Percentiles rank a stretch among this genome's conserved stretches.
phyloP scores from a whole-genome alignment of 2,888 invertebrate species.

The Ormyrus rosae region DNA sequence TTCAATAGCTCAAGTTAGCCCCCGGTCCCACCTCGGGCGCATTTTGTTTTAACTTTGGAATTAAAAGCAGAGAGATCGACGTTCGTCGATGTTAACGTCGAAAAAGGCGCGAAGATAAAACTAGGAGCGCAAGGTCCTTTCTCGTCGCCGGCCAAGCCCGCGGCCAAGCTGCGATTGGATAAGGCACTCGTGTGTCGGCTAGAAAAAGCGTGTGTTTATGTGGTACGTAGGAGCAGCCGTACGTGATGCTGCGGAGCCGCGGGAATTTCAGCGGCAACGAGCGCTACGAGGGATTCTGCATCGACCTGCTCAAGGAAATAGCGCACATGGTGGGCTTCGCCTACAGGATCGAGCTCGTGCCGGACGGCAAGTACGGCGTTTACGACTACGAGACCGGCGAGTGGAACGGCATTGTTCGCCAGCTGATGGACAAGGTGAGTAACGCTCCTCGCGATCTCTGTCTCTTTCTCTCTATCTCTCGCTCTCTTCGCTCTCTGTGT shows the following conservation, averaged over 20 bases:
- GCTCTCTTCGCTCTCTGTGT: neutral
- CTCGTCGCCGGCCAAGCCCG: too few species aligned
- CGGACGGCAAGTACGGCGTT: slow-evolving; percentile 84
- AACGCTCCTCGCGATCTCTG: neutral
- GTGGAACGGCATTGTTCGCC: slow-evolving; percentile 84
- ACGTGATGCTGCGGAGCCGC: slow-evolving; percentile 78
- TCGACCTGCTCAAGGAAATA: slow-evolving; percentile 82
- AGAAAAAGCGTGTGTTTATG: slow-evolving; percentile 2
- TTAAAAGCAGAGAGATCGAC: too few species aligned
- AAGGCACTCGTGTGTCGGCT: too few species aligned
- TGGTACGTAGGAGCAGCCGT: slow-evolving; percentile 77
- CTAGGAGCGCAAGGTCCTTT: too few species aligned
- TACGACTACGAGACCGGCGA: slow-evolving; percentile 84
- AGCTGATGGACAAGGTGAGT: slow-evolving; percentile 82
- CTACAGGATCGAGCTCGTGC: slow-evolving; percentile 81
- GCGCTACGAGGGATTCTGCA: slow-evolving; percentile 85
- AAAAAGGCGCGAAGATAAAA: too few species aligned
- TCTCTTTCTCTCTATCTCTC: too few species aligned
- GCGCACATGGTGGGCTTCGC: slow-evolving; percentile 82
- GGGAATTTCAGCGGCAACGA: slow-evolving; percentile 80
- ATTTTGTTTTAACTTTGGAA: too few species aligned
- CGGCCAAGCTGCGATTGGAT: neutral
- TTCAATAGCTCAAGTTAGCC: too few species aligned
- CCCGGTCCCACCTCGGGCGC: too few species aligned
- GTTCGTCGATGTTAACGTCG: too few species aligned